Percentiles rank a stretch among this genome's conserved stretches.
Conservation (phyloP, 2,113 vertebrate species). For the Lipophrys pholis region DNA sequence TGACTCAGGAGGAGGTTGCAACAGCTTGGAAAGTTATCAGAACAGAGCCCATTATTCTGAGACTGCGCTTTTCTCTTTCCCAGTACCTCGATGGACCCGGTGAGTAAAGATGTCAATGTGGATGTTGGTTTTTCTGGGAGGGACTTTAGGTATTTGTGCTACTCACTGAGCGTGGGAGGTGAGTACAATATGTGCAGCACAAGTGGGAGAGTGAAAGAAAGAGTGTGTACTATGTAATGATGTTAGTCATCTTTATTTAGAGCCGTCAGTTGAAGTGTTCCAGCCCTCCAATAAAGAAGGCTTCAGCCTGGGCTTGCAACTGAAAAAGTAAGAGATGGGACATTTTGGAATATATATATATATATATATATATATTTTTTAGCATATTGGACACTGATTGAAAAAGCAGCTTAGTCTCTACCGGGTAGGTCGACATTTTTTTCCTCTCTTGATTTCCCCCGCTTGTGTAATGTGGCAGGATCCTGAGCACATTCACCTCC, state of each 20-base stretch:
- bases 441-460: neutral
- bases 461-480: conserved; percentile 80
- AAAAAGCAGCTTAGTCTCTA: conserved; percentile 3
- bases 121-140: conserved; percentile 57
- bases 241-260: conserved; percentile 77
- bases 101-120: conserved; percentile 81
- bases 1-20: conserved; percentile 95
- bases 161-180: conserved; percentile 65
- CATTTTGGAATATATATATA: too few relatives aligned
- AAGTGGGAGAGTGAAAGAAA: conserved; percentile 40
- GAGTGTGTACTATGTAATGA: conserved; percentile 45
- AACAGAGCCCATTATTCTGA: conserved; percentile 95
- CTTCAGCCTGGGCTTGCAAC: conserved; percentile 95
- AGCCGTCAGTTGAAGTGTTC: conserved; percentile 98
- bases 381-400: neutral
- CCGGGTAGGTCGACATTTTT: conserved; percentile 2
- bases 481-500: conserved; percentile 96
- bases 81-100: conserved; percentile 99
- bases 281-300: conserved; percentile 98
- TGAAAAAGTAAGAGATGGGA: conserved; percentile 91
- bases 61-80: conserved; percentile 97
- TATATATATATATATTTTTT: too few relatives aligned
- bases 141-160: conserved; percentile 57
- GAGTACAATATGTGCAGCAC: conserved; percentile 54
- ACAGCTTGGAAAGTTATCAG: conserved; percentile 99